These are phyloP conservation scores for Coptodon bakossiorum DNA, from an alignment of 2,113 vertebrate species.

Conservation along the genomic window DNA sequence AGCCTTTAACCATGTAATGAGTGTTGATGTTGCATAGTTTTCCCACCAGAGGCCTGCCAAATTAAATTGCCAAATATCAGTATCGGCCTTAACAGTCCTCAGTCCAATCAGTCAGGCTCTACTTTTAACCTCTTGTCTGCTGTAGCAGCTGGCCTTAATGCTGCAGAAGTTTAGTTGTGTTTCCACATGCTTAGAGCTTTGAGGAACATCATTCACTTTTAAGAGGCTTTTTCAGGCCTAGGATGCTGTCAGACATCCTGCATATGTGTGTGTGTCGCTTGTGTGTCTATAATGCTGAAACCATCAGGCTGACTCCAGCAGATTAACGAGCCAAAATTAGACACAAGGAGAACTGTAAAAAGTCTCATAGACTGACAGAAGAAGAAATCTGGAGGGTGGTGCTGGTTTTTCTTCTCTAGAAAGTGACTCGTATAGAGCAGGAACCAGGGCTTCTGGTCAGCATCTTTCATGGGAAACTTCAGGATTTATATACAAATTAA, in stretches of 20 bases:
- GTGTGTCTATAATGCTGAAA: background rate
- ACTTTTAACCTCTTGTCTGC: background rate
- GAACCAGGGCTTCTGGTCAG: background rate
- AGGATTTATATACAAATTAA: background rate
- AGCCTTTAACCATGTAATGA: background rate
- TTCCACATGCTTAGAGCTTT: background rate
- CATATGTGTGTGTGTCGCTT: background rate
- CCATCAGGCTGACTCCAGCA: background rate
- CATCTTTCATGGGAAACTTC: background rate
- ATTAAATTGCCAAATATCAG: background rate
- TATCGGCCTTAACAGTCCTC: background rate
- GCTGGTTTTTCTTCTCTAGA: background rate
- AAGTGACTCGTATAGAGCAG: background rate
- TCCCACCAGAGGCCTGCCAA: background rate
- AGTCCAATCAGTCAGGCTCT: background rate
- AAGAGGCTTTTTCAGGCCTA: slow-evolving; percentile 18
- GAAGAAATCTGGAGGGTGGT: background rate
- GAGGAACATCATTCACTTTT: background rate
- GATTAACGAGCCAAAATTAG: slow-evolving; percentile 33
- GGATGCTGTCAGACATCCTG: background rate
- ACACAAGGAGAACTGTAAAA: background rate
- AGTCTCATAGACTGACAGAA: background rate
- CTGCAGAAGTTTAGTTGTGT: background rate
- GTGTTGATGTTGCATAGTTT: background rate
- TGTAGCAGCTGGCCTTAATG: background rate